phyloP scores from a whole-genome alignment of 2,888 invertebrate genomes.

The Synanthedon formicaeformis region DNA sequence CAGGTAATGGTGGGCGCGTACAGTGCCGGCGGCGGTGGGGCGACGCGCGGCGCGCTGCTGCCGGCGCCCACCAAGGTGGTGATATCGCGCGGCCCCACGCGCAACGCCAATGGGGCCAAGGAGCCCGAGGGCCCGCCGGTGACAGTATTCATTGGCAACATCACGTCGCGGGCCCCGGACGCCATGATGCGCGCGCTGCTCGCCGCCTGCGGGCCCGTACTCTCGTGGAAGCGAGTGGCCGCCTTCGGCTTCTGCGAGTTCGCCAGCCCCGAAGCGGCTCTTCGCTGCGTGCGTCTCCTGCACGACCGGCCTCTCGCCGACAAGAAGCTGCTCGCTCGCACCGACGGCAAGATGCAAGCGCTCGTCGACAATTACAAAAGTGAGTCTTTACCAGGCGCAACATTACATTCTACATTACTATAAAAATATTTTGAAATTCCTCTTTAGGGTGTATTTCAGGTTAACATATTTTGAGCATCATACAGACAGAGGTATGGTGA shows the following conservation, averaged over 20 bases:
- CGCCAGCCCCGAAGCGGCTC: constrained; percentile 91
- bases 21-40: constrained; percentile 13
- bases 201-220: constrained; percentile 92
- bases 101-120: constrained; percentile 40
- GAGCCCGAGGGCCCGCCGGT: constrained; percentile 85
- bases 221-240: constrained; percentile 97
- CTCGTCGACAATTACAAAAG: constrained; percentile 94
- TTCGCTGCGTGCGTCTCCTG: constrained; percentile 91
- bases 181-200: constrained; percentile 93
- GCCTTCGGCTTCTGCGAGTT: constrained; percentile 99
- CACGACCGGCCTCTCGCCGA: constrained; percentile 94
- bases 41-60: constrained; percentile 15
- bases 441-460: no score
- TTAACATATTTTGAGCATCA: no score
- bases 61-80: constrained; percentile 48
- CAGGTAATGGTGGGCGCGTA: constrained; percentile 63
- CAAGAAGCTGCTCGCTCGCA: constrained; percentile 94
- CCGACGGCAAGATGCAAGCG: constrained; percentile 97
- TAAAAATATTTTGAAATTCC: no score
- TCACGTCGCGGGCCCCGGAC: constrained; percentile 95
- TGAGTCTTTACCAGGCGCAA: constrained; percentile 24
- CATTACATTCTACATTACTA: no score
- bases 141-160: constrained; percentile 96
- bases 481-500: no score
- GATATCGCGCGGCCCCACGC: constrained; percentile 41